These are phyloP conservation scores for Vespertilio murinus DNA, from an alignment of 2,797 vertebrate species.

Conservation along the genomic window DNA sequence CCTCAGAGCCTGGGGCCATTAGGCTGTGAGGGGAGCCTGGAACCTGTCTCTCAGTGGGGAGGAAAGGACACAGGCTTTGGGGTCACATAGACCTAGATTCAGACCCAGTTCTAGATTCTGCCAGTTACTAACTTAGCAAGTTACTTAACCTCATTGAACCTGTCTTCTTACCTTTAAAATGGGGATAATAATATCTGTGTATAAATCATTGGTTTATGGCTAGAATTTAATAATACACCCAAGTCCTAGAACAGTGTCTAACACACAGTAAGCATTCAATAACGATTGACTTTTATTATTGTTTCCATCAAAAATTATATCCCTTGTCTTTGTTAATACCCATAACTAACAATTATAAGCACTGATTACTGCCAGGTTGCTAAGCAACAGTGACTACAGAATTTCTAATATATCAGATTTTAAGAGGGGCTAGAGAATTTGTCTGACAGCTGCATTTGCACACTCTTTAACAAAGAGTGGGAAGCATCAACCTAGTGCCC, in stretches of 20 bases:
- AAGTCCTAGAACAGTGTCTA: background rate
- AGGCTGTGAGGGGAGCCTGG: background rate
- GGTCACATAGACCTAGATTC: background rate
- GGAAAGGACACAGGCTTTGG: background rate
- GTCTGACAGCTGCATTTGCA: background rate
- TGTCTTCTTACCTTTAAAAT: conserved; percentile 31
- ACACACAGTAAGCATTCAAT: background rate
- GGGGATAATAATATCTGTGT: background rate
- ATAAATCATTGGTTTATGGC: background rate
- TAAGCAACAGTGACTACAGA: background rate
- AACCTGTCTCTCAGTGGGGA: background rate
- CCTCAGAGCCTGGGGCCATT: background rate
- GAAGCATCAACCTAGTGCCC: background rate
- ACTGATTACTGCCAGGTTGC: background rate
- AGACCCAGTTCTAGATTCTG: background rate
- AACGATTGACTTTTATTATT: conserved; percentile 10
- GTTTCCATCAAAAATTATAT: background rate
- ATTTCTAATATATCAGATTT: background rate
- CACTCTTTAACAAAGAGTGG: background rate
- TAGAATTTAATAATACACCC: background rate
- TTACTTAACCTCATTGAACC: background rate
- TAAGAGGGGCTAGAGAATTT: background rate
- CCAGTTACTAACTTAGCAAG: background rate
- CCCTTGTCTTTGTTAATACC: background rate
- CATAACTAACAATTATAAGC: background rate